Evolutionary conservation across 2,113 vertebrate species (phyloP), one percentile per base, ranked within the genome.

Genomic region (Syngnathus floridae): DNA sequence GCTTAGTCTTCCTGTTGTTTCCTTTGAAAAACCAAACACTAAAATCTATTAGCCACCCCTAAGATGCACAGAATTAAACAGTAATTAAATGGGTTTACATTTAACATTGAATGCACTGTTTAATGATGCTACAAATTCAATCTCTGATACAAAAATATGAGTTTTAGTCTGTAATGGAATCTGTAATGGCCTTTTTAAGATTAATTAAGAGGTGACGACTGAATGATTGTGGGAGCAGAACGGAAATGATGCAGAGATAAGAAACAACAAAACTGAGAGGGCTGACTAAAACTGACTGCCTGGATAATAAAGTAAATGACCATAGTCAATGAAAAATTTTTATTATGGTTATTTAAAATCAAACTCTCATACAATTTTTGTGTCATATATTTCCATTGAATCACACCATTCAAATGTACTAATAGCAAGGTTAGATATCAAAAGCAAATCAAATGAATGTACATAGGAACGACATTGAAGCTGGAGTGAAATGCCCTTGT

Each of bases 171-270:
- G 14, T 45, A 59, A 14, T n/a, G 6, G 37, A 54, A 9, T 38
- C 19, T 65, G 31, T 36, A 56, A 74, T 10, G 54, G n/a, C 12
- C 19, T 52, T 45, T 43, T 41, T 7, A 63, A 49, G 49, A 26
- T 64, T 49, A 63, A 66, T 63, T 65, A 49, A 62, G 62, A 41
- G 65, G 8, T 57, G 37, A 68, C 37, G 64, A 51, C 58, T 68
- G 63, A 69, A 65, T 16, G 3, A 54, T 68, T 52, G 19, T n/a
- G 35, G 66, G 58, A 67, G 51, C 65, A 66, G 54, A 73, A 66
- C 4, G 4, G 7, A 19, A 55, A 58, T 52, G 37, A 10, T 43
- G 62, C 37, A 58, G 19, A 58, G 35, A 41, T 16, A 55, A 17
- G n/a, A 22, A 64, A 43, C 0, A 43, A 58, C 5, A 46, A 7